Base-by-base conservation (phyloP, 2,888 invertebrate species). In the Drosophila phalerata region DNA sequence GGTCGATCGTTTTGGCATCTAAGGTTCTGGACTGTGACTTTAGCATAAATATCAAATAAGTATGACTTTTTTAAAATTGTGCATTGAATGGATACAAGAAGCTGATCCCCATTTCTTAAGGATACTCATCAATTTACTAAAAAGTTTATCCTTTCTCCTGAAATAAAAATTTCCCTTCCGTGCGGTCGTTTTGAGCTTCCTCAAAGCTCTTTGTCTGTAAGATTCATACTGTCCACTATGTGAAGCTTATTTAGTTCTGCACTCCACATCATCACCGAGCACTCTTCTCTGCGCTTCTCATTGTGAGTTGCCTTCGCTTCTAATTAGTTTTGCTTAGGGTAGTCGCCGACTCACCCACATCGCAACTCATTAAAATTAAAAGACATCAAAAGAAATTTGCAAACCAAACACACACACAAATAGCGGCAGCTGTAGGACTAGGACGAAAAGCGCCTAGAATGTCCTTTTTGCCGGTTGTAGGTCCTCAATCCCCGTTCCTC, bases 351-450 rank as follows among this genome's bases (percentile, higher is more conserved):
- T 43, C 65, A 48, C 76, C 65, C 69, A 74, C 62, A 71, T 79
- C 67, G 73, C 69, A 80, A 84, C 90, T 88, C 88, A 88, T 88
- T 88, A 89, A 89, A 88, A 88, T 88, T 89, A 88, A 79, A 89
- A 77, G 80, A 89, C 88, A 77, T 89, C 90, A 88, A 88, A 88
- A 85, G 87, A 86, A 85, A 86, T 88, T 85, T 81, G 79, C 79
- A 88, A 89, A 83, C 86, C 85, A 85, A 84, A 88, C 80, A 88
- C 77, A 82, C 75, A 82, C 77, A 82, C 75, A 82, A 82, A 75
- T 79, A 81, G 60, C 51, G 55, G 55, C 63, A 68, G 64, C 57
- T 64, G 73, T 30, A 52, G 32, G 42, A 28, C 45, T 22, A 51
- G 37, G 51, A 53, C 40, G 19, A 42, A 15, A 38, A 55, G 64